Evolutionary conservation across 2,888 invertebrate genomes (phyloP).

Genomic region (Antheraea assamensis): DNA sequence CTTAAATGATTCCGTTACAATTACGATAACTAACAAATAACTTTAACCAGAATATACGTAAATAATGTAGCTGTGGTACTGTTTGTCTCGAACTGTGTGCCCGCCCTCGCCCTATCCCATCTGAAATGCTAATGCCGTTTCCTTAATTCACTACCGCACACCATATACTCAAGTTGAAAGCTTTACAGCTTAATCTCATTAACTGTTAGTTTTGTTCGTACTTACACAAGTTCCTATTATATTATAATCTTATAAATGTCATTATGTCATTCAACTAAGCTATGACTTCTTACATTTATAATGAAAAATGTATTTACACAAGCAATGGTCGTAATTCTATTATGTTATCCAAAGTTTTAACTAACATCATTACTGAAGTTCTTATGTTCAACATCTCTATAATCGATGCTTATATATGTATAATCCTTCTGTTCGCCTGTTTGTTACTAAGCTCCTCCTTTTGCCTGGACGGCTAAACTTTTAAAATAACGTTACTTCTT

Average conservation of each 20-base stretch:
- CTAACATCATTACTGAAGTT: too few species aligned
- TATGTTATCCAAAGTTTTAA: too few species aligned
- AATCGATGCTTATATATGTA: too few species aligned
- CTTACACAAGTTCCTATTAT: conserved; percentile 11
- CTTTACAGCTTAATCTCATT: conserved; percentile 49
- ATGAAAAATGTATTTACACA: too few species aligned
- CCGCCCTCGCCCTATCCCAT: conserved; percentile 28
- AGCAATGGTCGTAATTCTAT: not conserved
- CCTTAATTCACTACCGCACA: conserved; percentile 46
- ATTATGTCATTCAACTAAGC: not conserved
- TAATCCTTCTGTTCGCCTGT: too few species aligned
- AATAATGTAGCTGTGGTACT: not conserved
- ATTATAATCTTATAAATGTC: not conserved
- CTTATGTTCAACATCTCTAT: too few species aligned
- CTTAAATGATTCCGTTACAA: not conserved
- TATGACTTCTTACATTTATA: not conserved
- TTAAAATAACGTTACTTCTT: too few species aligned
- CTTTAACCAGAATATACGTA: not conserved
- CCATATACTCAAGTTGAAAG: conserved; percentile 37
- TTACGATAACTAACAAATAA: not conserved
- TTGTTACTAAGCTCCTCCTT: too few species aligned
- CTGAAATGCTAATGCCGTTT: conserved; percentile 57
- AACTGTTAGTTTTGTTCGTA: conserved; percentile 34
- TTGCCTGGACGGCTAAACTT: too few species aligned
- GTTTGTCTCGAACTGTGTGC: not conserved